Evolutionary conservation across 2,888 invertebrate genomes (phyloP), one percentile per base, ranked within the genome.

Genomic region (Cerastis leucographa): DNA sequence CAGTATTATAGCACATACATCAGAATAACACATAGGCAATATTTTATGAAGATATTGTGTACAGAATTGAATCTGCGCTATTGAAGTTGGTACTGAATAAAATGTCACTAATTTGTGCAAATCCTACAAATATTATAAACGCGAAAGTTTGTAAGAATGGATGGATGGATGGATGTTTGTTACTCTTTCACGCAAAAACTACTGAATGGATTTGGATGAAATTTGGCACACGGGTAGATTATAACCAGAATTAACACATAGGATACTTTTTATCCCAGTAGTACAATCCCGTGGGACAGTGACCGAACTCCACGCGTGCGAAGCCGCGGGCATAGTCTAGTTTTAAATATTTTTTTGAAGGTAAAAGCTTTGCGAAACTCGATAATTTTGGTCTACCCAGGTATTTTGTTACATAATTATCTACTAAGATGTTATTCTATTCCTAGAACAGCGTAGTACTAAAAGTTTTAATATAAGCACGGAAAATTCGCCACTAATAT

Each of bases 401-500:
- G 2, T n/a, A 5, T 29, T 29, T 29, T 29, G 2, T 29, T 59
- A 8, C 8, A 8, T 19, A 44, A 44, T n/a, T n/a, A n/a, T n/a
- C 2, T 29, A 54, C 14, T 40, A 8, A 74, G 14, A 49, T 1
- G 4, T 11, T 11, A 75, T 35, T 66, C 1, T 69, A 72, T 42
- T 61, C 1, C 5, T 3, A 65, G 19, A 62, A 25, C 35, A 5
- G 14, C 49, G 44, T 6, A n/a, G 19, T 44, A 64, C 8, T 71
- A 70, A 70, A 22, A 71, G 40, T n/a, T 84, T 79, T 69, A 74
- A 71, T 83, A 82, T 74, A 40, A 65, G 35, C 22, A 46, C 5
- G 29, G 35, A 61, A 56, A 80, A 84, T 84, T 80, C n/a, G 19
- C 74, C n/a, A 56, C 7, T 4, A 72, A 66, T 8, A 12, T 25